Evolutionary conservation across 2,113 vertebrate species (phyloP), one percentile per base, ranked within the genome.

Genomic region (Trinectes maculatus): DNA sequence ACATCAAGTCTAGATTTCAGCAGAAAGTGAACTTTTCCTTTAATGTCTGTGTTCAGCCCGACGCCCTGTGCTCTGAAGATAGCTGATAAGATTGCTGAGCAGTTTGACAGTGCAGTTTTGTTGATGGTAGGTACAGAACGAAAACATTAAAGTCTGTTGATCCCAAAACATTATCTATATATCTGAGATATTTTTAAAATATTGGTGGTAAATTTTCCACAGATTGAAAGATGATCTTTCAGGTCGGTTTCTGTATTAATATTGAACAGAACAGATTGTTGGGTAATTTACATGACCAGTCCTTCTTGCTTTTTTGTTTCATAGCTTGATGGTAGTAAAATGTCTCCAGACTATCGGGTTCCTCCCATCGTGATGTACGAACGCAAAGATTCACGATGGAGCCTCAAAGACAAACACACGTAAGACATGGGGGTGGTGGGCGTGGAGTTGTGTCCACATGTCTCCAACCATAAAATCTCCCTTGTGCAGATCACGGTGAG

Each of bases 351-450:
- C 53, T 91, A 93, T 54, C 89, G 88, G 6, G 92, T 95, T 36
- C 96, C 96, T 74, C 94, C 96, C 2, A 91, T 97, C 6, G 92
- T 95, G 0, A 93, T 97, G 86, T 92, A 96, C 18, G 95, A 97
- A 63, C 94, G 92, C 71, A 94, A 89, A 64, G 93, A 94, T 48
- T 88, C 89, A 8, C 84, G 76, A 26, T 97, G 96, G 96, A 82
- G 74, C 10, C 93, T 95, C 39, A 97, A 96, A 89, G 95, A 97
- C 82, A 96, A 96, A 74, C 95, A 95, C 85, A 92, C 88, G 96
- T 96, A 86, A 95, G 95, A 28, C 18, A 15, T 47, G 1, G 6
- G 2, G 6, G 3, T n/a, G n/a, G n/a, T n/a, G n/a, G n/a, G n/a
- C n/a, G 33, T 12, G 37, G 1, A 6, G 6, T 1, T 13, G 37